Base-by-base conservation (phyloP, 2,113 vertebrate genomes). In the Tautogolabrus adspersus region DNA sequence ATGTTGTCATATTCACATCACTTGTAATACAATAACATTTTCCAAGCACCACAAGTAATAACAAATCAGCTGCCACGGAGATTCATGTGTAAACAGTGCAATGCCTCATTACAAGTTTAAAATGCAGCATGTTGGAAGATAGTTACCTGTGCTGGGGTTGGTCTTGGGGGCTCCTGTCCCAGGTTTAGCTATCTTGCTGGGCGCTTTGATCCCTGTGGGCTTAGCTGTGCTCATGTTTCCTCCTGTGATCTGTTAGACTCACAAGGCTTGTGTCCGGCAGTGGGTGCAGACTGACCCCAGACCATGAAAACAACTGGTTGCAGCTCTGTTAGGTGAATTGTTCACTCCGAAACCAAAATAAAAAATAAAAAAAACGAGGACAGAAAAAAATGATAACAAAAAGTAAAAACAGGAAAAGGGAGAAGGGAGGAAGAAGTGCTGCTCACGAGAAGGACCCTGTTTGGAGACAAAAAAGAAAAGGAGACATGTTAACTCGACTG, bases 181-280 rank as follows among this genome's bases (percentile, higher is more conserved):
- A 40, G 94, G 91, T 85, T 94, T 96, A 26, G 94, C 90, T 89
- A 98, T 97, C 93, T 97, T 99, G 84, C 94, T 96, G 62, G 98
- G 98, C 83, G 94, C 96, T 90, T 99, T 99, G 22, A 99, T 96
- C 88, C 98, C 96, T 58, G 96, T 99, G 57, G 97, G 91, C 74
- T 98, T 99, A n/a, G 96, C 93, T 89, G 96, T 91, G 89, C 96
- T 99, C 97, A 99, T 99, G 80, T 77, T 93, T 89, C 67, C 90
- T 93, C 89, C 66, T 74, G 77, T 85, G 54, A 72, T 71, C 18
- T 66, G 72, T 19, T 34, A 54, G 68, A 60, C 84, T 79, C 84
- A 79, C 66, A 85, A 87, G 58, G 83, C 87, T 34, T 64, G 66
- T 72, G 83, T 92, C 88, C 37, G 84, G 80, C 79, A 61, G 72